These are phyloP conservation scores for Stomatorhinus walkeri DNA, from an alignment of 2,797 vertebrate genomes.

Conservation along the genomic window DNA sequence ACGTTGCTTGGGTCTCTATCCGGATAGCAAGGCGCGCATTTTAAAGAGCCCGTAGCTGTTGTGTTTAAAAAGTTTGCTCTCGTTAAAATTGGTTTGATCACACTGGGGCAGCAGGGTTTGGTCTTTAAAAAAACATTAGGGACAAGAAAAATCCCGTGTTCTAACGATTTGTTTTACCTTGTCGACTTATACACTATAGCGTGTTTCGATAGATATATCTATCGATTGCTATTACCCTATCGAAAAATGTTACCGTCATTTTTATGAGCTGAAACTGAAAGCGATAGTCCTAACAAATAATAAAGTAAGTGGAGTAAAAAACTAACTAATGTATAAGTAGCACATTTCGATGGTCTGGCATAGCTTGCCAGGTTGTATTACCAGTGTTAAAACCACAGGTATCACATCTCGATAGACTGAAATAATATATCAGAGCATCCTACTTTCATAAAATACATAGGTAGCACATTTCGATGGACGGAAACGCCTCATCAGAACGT, in stretches of 20 bases:
- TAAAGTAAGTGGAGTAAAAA: neutral
- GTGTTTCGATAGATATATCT: neutral
- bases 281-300: neutral
- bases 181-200: neutral
- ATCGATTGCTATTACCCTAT: neutral
- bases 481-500: neutral
- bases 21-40: neutral
- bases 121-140: neutral
- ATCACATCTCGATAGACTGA: neutral
- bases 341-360: neutral
- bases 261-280: neutral
- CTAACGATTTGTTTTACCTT: neutral
- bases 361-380: neutral
- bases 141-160: neutral
- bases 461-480: neutral
- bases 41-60: neutral
- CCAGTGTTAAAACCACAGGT: neutral
- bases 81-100: neutral
- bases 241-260: neutral
- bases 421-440: neutral
- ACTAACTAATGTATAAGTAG: neutral
- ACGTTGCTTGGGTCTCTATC: constrained; percentile 21
- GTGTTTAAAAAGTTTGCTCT: neutral
- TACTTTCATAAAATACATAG: neutral
- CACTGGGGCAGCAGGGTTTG: neutral